Evolutionary conservation across 2,113 vertebrate genomes (phyloP).

Genomic region (Mesembrinibis cayennensis): DNA sequence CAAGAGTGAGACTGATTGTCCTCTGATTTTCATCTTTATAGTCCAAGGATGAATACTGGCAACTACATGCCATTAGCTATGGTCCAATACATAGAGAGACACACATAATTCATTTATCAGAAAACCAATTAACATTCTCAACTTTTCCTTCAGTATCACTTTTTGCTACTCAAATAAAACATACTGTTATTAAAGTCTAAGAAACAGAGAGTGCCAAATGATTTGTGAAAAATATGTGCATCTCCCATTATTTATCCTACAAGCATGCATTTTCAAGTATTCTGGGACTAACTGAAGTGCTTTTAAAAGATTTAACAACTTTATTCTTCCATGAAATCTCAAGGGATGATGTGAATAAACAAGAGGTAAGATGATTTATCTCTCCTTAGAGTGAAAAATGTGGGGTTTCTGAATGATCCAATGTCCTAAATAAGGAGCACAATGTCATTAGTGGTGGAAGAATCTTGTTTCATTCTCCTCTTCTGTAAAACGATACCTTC

Average conservation of each 20-base stretch:
- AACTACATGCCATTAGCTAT: background rate
- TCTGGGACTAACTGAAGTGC: background rate
- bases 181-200: background rate
- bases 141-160: background rate
- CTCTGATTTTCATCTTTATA: background rate
- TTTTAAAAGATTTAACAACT: background rate
- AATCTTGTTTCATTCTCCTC: background rate
- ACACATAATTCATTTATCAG: background rate
- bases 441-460: background rate
- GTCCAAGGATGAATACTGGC: background rate
- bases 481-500: background rate
- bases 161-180: background rate
- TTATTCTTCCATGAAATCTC: background rate
- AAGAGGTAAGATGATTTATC: background rate
- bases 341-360: background rate
- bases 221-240: background rate
- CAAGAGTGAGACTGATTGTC: background rate
- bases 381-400: background rate
- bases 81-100: background rate
- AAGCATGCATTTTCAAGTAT: background rate
- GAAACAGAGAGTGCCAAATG: background rate
- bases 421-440: background rate
- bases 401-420: background rate
- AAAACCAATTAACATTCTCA: background rate
- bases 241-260: background rate